phyloP scores from a whole-genome alignment of 2,113 vertebrate species.

The Balaeniceps rex region DNA sequence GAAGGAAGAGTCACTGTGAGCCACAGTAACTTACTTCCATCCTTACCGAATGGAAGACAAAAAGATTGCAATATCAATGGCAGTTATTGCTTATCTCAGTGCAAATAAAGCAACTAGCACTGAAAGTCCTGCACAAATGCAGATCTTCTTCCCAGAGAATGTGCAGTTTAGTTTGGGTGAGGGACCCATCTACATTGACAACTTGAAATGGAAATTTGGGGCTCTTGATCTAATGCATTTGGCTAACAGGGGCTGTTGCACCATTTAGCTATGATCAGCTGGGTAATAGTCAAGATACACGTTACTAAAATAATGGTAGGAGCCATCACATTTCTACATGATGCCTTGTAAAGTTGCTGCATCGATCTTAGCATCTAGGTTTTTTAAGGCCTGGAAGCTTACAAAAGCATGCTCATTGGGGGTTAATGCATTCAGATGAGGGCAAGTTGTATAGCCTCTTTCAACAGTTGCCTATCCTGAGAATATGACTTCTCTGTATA shows the following conservation, averaged over 20 bases:
- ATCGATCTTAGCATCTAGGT: neutral
- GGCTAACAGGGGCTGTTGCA: neutral
- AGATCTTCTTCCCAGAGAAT: neutral
- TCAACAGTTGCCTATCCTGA: neutral
- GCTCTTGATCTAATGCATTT: neutral
- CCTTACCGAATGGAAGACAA: neutral
- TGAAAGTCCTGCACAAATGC: neutral
- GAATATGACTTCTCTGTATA: neutral
- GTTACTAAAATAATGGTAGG: neutral
- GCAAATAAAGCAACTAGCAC: neutral
- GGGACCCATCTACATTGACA: neutral
- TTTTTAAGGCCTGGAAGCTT: neutral
- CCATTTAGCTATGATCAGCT: neutral
- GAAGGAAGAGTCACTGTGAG: neutral
- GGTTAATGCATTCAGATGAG: neutral
- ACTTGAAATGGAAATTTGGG: neutral
- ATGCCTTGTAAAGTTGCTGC: neutral
- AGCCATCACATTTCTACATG: neutral
- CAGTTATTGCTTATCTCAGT: neutral
- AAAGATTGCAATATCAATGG: neutral
- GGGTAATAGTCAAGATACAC: neutral
- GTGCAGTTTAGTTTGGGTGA: neutral
- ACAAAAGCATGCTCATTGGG: neutral
- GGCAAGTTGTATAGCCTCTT: neutral
- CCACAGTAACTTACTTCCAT: no score